Conservation (phyloP, 1,140 invertebrate species). For the Eueides isabella region DNA sequence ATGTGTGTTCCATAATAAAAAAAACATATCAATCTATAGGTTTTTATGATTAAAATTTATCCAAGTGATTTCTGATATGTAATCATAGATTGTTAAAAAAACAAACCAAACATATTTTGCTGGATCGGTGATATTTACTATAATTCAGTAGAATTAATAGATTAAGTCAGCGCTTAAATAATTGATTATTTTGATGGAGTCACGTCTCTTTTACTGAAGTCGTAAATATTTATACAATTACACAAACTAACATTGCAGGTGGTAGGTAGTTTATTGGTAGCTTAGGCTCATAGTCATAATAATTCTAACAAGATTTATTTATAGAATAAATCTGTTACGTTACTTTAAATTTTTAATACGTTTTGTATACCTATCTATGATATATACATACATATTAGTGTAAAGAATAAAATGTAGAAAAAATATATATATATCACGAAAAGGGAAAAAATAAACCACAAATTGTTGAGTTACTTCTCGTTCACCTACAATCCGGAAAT, state of each 20-base stretch:
- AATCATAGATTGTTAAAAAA: slow-evolving; percentile 1
- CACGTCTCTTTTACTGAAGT: slow-evolving; percentile 21
- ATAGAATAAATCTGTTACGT: no score
- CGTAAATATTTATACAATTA: slow-evolving; percentile 30
- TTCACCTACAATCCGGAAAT: no score
- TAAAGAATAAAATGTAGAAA: no score
- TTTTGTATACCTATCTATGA: no score
- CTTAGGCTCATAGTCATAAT: neutral
- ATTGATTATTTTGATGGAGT: slow-evolving; percentile 2
- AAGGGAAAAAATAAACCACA: no score
- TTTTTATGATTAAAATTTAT: slow-evolving; percentile 6
- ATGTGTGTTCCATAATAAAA: slow-evolving; percentile 15
- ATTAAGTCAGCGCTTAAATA: neutral
- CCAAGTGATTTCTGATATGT: neutral
- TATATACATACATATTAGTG: no score
- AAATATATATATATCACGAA: no score
- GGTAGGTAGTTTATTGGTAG: slow-evolving; percentile 12
- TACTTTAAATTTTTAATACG: no score
- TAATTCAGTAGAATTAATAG: neutral
- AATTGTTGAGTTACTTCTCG: no score
- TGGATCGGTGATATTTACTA: slow-evolving; percentile 22
- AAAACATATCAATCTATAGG: neutral
- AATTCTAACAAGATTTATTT: no score
- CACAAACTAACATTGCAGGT: slow-evolving; percentile 21
- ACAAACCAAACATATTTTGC: slow-evolving; percentile 11